A percentile compares a stretch with the other conserved stretches of the same genome.
phyloP scores from a whole-genome alignment of 2,888 invertebrate species.

The Diaprepes abbreviatus region DNA sequence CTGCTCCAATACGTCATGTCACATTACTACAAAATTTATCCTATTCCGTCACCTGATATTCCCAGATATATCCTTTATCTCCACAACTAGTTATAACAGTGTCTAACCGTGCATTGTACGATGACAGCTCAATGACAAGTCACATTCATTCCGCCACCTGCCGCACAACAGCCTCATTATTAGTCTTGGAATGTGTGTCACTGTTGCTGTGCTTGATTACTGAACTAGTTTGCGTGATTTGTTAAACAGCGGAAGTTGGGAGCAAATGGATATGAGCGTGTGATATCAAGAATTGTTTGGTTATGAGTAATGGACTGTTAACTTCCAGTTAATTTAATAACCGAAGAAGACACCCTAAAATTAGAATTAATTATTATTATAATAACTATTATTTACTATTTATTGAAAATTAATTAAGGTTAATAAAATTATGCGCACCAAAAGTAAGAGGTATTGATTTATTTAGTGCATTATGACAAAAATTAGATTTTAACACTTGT shows the following conservation, averaged over 20 bases:
- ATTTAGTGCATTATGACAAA: too few species aligned
- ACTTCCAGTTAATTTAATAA: too few species aligned
- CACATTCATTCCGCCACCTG: constrained; percentile 22
- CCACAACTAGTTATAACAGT: constrained; percentile 3
- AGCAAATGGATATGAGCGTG: neutral
- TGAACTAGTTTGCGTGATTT: constrained; percentile 1
- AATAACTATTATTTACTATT: too few species aligned
- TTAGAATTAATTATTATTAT: too few species aligned
- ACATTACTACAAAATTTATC: too few species aligned
- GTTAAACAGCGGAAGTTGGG: neutral
- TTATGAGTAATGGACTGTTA: too few species aligned
- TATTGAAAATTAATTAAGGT: too few species aligned
- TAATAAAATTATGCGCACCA: too few species aligned
- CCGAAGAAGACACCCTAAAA: too few species aligned
- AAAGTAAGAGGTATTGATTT: too few species aligned
- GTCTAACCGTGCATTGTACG: constrained; percentile 12
- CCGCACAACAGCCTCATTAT: constrained; percentile 27
- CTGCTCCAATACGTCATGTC: too few species aligned
- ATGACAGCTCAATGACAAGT: constrained; percentile 11
- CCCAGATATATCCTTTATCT: neutral
- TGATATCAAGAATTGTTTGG: neutral
- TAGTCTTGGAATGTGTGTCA: constrained; percentile 23
- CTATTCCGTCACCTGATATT: neutral
- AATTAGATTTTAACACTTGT: too few species aligned
- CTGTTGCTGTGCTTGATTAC: neutral